These are phyloP conservation scores for Phyto melanocephala DNA, from an alignment of 2,888 invertebrate genomes.

Conservation along the genomic window DNA sequence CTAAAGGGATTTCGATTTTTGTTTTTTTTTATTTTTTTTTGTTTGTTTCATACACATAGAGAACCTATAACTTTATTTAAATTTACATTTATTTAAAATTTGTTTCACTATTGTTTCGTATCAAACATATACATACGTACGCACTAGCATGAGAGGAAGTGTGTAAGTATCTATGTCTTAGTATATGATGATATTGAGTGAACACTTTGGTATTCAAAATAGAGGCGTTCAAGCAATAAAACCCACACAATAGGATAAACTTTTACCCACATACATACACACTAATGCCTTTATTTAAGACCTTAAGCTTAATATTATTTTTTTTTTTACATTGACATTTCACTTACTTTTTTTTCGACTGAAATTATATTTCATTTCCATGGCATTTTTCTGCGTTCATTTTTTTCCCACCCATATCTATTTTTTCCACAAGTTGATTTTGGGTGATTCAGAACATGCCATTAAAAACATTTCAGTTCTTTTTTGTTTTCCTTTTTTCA, in stretches of 20 bases:
- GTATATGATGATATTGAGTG: conserved; percentile 1
- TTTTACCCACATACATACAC: background rate
- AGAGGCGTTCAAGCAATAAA: conserved; percentile 72
- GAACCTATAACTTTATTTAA: conserved; percentile 12
- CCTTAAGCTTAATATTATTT: conserved; percentile 40
- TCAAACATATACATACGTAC: too few relatives aligned
- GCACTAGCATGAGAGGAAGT: too few relatives aligned
- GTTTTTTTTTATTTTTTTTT: background rate
- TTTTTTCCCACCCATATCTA: background rate
- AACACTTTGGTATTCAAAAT: conserved; percentile 75
- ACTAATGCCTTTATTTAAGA: conserved; percentile 65
- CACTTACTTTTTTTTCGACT: conserved; percentile 6
- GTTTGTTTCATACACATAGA: background rate
- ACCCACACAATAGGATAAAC: conserved; percentile 67
- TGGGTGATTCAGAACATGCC: conserved; percentile 50
- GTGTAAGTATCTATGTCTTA: background rate
- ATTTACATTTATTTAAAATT: background rate
- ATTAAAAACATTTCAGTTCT: conserved; percentile 40
- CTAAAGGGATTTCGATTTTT: conserved; percentile 54
- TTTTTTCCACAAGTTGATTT: conserved; percentile 10
- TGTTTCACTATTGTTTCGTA: too few relatives aligned
- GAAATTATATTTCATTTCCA: conserved; percentile 49
- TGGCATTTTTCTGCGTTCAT: conserved; percentile 38
- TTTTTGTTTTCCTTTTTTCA: conserved; percentile 4
- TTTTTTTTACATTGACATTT: conserved; percentile 10